Evolutionary conservation across 2,113 vertebrate genomes (phyloP).

Genomic region (Sceloporus undulatus): DNA sequence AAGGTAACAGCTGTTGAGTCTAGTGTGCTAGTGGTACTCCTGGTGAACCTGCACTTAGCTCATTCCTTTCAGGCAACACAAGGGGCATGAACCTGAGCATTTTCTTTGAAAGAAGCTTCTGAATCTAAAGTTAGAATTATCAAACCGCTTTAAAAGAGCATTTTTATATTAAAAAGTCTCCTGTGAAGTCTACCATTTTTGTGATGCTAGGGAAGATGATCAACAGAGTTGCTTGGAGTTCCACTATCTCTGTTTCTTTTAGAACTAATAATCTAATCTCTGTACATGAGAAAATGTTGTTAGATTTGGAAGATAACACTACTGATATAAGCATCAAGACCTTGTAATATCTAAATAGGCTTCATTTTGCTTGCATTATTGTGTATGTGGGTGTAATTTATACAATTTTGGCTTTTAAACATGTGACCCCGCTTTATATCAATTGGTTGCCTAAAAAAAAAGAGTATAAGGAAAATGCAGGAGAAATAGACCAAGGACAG

Average conservation of each 20-base stretch:
- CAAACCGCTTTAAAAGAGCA: not conserved
- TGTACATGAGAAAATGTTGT: not conserved
- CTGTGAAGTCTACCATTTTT: too few relatives aligned
- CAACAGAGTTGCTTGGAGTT: not conserved
- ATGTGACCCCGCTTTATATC: too few relatives aligned
- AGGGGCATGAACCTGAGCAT: not conserved
- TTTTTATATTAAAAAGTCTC: not conserved
- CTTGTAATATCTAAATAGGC: not conserved
- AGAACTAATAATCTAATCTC: too few relatives aligned
- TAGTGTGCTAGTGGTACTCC: not conserved
- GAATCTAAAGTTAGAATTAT: not conserved
- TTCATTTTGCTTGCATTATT: not conserved
- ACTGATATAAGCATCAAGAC: not conserved
- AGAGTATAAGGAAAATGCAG: not conserved
- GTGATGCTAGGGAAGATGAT: not conserved
- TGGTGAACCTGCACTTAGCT: not conserved
- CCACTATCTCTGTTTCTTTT: not conserved
- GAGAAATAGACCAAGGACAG: not conserved
- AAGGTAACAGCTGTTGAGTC: not conserved
- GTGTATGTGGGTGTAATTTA: not conserved
- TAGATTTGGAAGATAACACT: not conserved
- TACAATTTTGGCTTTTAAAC: not conserved
- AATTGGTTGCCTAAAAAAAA: not conserved
- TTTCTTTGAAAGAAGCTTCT: not conserved
- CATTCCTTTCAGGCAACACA: not conserved